Evolutionary conservation across 2,113 vertebrate species (phyloP).

Genomic region (Orycteropus afer): DNA sequence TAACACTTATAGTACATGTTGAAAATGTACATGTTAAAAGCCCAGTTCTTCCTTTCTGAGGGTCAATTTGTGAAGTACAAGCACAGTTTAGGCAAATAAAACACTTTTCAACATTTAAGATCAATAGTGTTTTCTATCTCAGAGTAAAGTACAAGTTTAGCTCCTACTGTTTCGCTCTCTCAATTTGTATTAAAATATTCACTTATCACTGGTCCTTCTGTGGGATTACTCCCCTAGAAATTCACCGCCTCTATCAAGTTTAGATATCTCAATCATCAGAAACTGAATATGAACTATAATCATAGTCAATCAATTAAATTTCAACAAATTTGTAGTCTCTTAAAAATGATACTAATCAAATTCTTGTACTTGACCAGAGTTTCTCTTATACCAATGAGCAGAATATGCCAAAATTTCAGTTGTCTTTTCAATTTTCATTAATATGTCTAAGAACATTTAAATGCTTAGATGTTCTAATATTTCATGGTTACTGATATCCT

Average conservation of each 20-base stretch:
- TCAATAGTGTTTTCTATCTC: neutral
- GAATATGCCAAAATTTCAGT: neutral
- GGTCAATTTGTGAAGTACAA: conserved; percentile 24
- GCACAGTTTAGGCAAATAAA: neutral
- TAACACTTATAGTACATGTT: neutral
- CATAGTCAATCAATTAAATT: neutral
- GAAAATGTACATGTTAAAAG: neutral
- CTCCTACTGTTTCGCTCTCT: neutral
- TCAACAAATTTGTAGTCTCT: conserved; percentile 23
- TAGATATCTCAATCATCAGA: conserved; percentile 28
- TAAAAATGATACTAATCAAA: conserved; percentile 46
- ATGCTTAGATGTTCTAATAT: conserved; percentile 26
- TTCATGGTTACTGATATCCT: neutral
- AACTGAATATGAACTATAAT: neutral
- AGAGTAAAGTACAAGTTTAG: conserved; percentile 7
- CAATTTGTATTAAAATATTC: neutral
- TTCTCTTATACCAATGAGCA: neutral
- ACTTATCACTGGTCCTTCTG: neutral
- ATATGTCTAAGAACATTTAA: neutral
- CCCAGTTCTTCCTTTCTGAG: conserved; percentile 26
- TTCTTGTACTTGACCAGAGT: neutral
- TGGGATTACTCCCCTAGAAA: neutral
- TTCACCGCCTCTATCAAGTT: neutral
- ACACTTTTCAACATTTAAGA: neutral
- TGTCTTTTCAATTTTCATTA: neutral